Evolutionary conservation across 2,888 invertebrate species (phyloP).

Genomic region (Agrotis ipsilon): DNA sequence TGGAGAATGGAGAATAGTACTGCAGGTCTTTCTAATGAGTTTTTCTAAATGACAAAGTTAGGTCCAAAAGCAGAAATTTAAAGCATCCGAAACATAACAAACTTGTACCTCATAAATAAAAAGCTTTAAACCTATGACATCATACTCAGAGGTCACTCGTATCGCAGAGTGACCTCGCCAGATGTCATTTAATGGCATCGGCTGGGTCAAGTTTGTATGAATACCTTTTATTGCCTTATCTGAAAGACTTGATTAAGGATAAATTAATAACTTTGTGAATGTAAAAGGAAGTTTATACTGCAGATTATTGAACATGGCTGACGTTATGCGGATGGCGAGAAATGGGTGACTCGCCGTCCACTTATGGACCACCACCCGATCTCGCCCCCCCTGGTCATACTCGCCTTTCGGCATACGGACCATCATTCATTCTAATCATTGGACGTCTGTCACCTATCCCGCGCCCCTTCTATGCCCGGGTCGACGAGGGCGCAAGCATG

Average conservation of each 20-base stretch:
- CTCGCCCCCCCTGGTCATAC: too few species aligned
- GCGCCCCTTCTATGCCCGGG: too few species aligned
- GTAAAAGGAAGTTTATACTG: conserved; percentile 29
- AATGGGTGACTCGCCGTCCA: too few species aligned
- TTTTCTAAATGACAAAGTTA: not conserved
- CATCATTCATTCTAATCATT: too few species aligned
- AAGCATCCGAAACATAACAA: conserved; percentile 1
- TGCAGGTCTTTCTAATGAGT: too few species aligned
- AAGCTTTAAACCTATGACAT: conserved; percentile 52
- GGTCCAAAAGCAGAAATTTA: conserved; percentile 21
- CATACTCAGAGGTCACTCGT: conserved; percentile 51
- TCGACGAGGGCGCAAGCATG: too few species aligned
- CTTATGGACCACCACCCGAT: too few species aligned
- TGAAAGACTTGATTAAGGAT: conserved; percentile 29
- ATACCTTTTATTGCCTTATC: conserved; percentile 55
- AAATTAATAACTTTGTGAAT: conserved; percentile 35
- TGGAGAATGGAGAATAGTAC: too few species aligned
- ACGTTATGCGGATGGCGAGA: not conserved
- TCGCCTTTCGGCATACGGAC: too few species aligned
- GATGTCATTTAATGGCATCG: conserved; percentile 53
- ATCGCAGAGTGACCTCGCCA: conserved; percentile 55
- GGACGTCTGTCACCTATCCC: too few species aligned
- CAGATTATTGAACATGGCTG: conserved; percentile 1
- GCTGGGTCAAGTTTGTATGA: conserved; percentile 60
- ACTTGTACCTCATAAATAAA: conserved; percentile 12